These are phyloP conservation scores for Drosophila azteca DNA, from an alignment of 1,140 invertebrate genomes.

Conservation along the genomic window DNA sequence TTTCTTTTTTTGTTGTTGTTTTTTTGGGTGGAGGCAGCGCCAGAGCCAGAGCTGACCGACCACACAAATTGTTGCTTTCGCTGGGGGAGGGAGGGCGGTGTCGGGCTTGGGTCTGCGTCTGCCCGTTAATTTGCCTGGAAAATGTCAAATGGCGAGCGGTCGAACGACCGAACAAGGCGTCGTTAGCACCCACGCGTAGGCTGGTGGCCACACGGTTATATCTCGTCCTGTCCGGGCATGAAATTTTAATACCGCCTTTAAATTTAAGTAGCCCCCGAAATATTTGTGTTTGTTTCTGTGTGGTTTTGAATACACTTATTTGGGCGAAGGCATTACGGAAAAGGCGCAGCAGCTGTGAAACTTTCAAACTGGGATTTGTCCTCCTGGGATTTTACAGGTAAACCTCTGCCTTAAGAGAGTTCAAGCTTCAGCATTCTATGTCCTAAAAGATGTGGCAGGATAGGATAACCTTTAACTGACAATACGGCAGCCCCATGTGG, in stretches of 20 bases:
- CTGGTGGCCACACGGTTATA: constrained; percentile 13
- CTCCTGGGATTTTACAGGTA: too few species aligned
- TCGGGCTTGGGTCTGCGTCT: neutral
- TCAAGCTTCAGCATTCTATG: too few species aligned
- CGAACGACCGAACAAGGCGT: constrained; percentile 25
- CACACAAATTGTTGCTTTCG: constrained; percentile 36
- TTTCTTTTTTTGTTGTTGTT: too few species aligned
- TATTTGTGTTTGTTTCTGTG: too few species aligned
- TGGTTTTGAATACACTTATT: too few species aligned
- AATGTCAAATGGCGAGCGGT: constrained; percentile 50
- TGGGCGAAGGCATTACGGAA: too few species aligned
- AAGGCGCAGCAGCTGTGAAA: too few species aligned
- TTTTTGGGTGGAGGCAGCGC: neutral
- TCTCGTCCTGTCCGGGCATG: constrained; percentile 57
- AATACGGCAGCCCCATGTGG: too few species aligned
- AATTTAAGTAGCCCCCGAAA: constrained; percentile 65
- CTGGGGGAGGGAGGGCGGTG: neutral
- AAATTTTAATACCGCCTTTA: constrained; percentile 70
- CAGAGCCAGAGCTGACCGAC: constrained; percentile 40
- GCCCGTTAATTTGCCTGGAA: constrained; percentile 53
- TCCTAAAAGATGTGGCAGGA: too few species aligned
- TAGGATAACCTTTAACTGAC: too few species aligned
- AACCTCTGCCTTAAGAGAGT: too few species aligned
- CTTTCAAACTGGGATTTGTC: too few species aligned
- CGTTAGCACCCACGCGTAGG: constrained; percentile 61